Conservation (phyloP, 1,140 invertebrate genomes). For the Neodiprion pinetum region DNA sequence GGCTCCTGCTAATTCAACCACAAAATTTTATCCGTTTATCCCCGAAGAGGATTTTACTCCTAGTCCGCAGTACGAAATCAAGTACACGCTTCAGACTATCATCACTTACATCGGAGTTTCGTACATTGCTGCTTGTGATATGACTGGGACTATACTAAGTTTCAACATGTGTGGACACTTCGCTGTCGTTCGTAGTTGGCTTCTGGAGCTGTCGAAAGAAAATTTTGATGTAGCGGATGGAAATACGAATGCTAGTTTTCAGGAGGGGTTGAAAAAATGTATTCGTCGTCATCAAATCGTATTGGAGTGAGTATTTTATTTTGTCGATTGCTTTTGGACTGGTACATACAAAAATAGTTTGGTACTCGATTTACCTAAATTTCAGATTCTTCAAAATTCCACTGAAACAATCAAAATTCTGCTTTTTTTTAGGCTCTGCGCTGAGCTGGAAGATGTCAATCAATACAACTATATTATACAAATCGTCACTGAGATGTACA, state of each 20-base stretch:
- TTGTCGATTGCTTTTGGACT: too few relatives aligned
- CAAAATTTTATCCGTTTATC: neutral
- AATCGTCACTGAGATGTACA: neutral
- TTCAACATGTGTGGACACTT: neutral
- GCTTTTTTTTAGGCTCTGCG: neutral
- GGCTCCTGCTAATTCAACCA: neutral
- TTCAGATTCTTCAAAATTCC: too few relatives aligned
- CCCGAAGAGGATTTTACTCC: neutral
- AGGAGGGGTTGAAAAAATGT: neutral
- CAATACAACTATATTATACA: neutral
- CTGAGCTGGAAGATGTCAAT: neutral
- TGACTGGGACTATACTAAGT: neutral
- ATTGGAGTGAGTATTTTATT: neutral
- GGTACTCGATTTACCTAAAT: too few relatives aligned
- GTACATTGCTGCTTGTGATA: neutral
- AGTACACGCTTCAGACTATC: neutral
- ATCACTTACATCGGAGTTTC: neutral
- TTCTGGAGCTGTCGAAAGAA: neutral
- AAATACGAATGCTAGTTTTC: neutral
- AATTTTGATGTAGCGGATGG: neutral
- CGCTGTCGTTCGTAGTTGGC: neutral
- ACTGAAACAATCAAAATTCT: neutral
- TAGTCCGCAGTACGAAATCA: neutral
- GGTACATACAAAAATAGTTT: too few relatives aligned
- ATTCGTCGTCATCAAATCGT: neutral